Evolutionary conservation across 2,797 vertebrate species (phyloP).

Genomic region (Cuniculus paca): DNA sequence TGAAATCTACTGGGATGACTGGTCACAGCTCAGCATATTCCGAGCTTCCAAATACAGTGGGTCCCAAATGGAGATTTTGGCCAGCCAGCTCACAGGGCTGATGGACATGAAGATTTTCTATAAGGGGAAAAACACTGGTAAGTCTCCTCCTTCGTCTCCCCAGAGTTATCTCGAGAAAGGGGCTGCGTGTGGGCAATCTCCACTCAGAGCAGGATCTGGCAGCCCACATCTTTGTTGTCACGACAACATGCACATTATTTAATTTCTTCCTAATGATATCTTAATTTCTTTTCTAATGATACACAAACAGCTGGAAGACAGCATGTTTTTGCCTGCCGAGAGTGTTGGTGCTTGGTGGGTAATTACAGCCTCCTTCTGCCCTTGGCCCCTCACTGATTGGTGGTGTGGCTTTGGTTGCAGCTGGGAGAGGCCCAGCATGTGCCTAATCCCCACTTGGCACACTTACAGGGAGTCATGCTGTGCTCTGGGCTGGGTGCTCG

Average conservation of each 20-base stretch:
- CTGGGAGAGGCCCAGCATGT: neutral
- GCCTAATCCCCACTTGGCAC: neutral
- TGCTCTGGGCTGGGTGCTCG: neutral
- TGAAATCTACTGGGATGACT: constrained; percentile 99
- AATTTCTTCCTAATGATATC: constrained; percentile 81
- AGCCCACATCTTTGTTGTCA: constrained; percentile 65
- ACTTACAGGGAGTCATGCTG: rapidly evolving
- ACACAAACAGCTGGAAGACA: constrained; percentile 79
- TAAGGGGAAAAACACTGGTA: constrained; percentile 95
- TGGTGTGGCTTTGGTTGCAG: constrained; percentile 32
- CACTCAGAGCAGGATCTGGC: neutral
- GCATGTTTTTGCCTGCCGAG: constrained; percentile 67
- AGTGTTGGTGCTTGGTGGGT: constrained; percentile 42
- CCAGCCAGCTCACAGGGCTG: constrained; percentile 95
- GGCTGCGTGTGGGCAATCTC: constrained; percentile 37
- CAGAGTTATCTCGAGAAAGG: neutral
- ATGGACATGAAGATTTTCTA: constrained; percentile 99
- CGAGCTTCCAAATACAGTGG: constrained; percentile 95
- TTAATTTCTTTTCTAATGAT: constrained; percentile 82
- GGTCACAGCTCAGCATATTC: constrained; percentile 98
- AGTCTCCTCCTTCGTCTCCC: neutral
- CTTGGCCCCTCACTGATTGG: constrained; percentile 33
- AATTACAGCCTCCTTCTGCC: constrained; percentile 65
- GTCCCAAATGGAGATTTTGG: constrained; percentile 92
- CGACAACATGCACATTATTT: constrained; percentile 75